A percentile compares a stretch with the other conserved stretches of the same genome.
Conservation (phyloP, 2,113 vertebrate species). For the Thermophis baileyi region DNA sequence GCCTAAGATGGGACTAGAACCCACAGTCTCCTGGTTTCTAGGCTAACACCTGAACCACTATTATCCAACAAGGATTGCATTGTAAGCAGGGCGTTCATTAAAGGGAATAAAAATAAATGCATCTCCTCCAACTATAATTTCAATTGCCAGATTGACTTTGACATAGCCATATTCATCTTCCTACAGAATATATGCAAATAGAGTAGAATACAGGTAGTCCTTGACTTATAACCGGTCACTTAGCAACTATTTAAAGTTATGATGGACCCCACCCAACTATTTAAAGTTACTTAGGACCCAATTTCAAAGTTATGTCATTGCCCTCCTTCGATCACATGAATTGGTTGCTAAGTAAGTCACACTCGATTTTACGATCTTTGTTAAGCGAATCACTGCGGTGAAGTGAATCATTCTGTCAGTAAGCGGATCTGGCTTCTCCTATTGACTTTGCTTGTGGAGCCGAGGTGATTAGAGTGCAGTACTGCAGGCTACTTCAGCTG, state of each 20-base stretch:
- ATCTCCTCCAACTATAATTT: background rate
- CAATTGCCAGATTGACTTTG: background rate
- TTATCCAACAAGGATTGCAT: background rate
- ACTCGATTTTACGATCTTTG: background rate
- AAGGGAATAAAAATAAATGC: background rate
- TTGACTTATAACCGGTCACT: background rate
- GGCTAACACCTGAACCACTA: background rate
- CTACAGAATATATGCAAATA: background rate
- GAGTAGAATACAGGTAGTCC: background rate
- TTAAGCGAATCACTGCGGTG: background rate
- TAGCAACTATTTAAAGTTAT: background rate
- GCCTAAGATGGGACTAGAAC: background rate
- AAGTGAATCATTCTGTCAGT: background rate
- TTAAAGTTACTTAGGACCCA: background rate
- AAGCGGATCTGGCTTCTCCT: background rate
- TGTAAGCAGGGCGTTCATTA: background rate
- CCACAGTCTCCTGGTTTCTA: background rate
- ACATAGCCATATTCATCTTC: background rate
- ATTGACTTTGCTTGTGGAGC: background rate
- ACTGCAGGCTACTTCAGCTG: no score
- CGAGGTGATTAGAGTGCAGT: no score
- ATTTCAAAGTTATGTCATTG: background rate
- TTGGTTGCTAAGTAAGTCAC: background rate
- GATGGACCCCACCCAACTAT: background rate
- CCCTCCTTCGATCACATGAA: background rate